Evolutionary conservation across 2,888 invertebrate genomes (phyloP), one percentile per base, ranked within the genome.

Genomic region (Ophion obscuratus): DNA sequence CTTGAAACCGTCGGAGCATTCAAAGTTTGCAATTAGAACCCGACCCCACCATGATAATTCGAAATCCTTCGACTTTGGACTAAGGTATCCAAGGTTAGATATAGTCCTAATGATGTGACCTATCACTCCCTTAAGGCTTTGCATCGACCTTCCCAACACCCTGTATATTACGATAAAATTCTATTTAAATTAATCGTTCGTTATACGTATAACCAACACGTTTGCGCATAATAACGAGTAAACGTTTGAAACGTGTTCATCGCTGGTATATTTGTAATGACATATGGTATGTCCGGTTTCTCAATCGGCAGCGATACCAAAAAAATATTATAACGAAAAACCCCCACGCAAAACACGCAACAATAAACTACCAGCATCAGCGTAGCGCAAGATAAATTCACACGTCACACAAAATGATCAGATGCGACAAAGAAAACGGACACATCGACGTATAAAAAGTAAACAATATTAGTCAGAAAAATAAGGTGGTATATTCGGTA

Each of bases 341-440:
- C 59, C 44, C 66, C 40, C 61, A 77, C 67, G 67, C 57, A 85
- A 73, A 64, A 83, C 80, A 85, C 86, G 68, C 66, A 86, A 86
- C 83, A 81, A 74, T 64, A 62, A 86, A 83, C 86, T 86, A 86
- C 62, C 70, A 81, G 76, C 86, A 75, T 77, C 81, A 83, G 83
- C 83, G 57, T 73, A 76, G 83, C 83, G 68, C 71, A 71, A 68
- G 75, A 68, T 61, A 62, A 79, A 74, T 81, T 81, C 61, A 75
- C 67, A 73, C 67, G 81, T 85, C 79, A 71, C 70, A 82, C n/a
- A n/a, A 53, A 64, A 77, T 24, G 61, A 44, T 78, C 62, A 36
- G 73, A 77, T 81, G 81, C 84, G 81, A 74, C 74, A 36, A 74
- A 83, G 11, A 70, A 75, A 78, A 81, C 71, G 47, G 80, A 78